Conservation (phyloP, 92 coral and sea anemone genomes). For the Blastomussa wellsi region DNA sequence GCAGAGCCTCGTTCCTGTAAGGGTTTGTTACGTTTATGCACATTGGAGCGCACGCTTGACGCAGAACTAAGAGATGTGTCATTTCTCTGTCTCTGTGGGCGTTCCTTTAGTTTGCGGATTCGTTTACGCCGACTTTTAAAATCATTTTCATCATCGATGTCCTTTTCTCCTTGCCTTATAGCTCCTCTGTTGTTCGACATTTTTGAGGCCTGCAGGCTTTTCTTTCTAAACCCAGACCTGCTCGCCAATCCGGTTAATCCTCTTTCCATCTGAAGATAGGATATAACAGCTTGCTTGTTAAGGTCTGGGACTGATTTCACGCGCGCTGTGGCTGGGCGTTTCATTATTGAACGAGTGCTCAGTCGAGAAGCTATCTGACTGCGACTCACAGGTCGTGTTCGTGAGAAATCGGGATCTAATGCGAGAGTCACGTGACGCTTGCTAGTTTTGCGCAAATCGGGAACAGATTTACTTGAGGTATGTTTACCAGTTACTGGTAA, state of each 20-base stretch:
- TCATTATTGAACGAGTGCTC: slow-evolving; percentile 46
- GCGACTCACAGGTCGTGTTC: slow-evolving; percentile 22
- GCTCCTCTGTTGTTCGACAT: background rate
- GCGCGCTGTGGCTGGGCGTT: background rate
- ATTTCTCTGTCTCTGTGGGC: slow-evolving; percentile 49
- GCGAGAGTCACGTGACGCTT: slow-evolving; percentile 26
- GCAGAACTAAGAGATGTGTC: slow-evolving; percentile 42
- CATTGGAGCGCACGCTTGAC: slow-evolving; percentile 31
- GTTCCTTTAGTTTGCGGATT: slow-evolving; percentile 65
- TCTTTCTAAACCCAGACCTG: background rate
- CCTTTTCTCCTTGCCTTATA: slow-evolving; percentile 9
- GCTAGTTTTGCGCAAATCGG: slow-evolving; percentile 25
- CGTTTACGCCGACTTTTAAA: slow-evolving; percentile 53
- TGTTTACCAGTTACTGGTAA: slow-evolving; percentile 8
- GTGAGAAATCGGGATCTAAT: slow-evolving; percentile 6
- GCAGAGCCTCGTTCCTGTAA: background rate
- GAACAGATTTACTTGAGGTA: slow-evolving; percentile 23
- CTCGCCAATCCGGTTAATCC: background rate
- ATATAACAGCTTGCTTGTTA: slow-evolving; percentile 16
- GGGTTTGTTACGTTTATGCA: background rate
- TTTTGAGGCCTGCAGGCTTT: background rate
- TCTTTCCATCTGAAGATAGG: slow-evolving; percentile 28
- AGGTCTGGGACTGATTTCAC: slow-evolving; percentile 42
- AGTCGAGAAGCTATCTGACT: slow-evolving; percentile 26
- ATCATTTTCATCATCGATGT: slow-evolving; percentile 35